Conservation (phyloP, 92 coral and sea anemone species). For the Actinostola sp. region DNA sequence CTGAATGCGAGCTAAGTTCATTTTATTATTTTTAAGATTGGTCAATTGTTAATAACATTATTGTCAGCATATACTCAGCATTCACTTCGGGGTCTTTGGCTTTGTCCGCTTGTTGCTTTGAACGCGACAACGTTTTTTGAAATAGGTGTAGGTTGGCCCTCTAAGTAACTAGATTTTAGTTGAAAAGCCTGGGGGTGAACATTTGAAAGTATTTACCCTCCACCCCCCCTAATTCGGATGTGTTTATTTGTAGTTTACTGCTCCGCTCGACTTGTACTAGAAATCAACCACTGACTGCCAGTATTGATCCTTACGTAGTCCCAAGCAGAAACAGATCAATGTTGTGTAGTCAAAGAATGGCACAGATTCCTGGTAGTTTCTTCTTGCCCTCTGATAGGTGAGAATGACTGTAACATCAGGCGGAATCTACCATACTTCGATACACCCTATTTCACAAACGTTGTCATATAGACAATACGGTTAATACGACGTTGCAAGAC, state of each 20-base stretch:
- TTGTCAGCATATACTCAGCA: no score
- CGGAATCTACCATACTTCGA: neutral
- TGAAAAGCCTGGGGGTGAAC: no score
- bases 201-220: neutral
- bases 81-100: no score
- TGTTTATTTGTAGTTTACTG: slow-evolving; percentile 70
- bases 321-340: slow-evolving; percentile 66
- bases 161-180: no score
- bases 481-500: no score
- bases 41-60: no score
- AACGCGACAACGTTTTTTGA: no score
- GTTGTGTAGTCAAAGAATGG: slow-evolving; percentile 99
- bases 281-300: slow-evolving; percentile 73
- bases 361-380: slow-evolving; percentile 93
- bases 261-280: slow-evolving; percentile 92
- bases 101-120: no score
- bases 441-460: neutral
- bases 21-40: no score
- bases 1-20: no score
- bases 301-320: slow-evolving; percentile 53
- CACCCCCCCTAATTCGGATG: neutral
- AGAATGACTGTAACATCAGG: slow-evolving; percentile 1
- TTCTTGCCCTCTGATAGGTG: slow-evolving; percentile 91
- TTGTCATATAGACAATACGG: neutral
- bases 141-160: no score